These are phyloP conservation scores for Miichthys miiuy DNA, from an alignment of 2,797 vertebrate species.

Conservation along the genomic window DNA sequence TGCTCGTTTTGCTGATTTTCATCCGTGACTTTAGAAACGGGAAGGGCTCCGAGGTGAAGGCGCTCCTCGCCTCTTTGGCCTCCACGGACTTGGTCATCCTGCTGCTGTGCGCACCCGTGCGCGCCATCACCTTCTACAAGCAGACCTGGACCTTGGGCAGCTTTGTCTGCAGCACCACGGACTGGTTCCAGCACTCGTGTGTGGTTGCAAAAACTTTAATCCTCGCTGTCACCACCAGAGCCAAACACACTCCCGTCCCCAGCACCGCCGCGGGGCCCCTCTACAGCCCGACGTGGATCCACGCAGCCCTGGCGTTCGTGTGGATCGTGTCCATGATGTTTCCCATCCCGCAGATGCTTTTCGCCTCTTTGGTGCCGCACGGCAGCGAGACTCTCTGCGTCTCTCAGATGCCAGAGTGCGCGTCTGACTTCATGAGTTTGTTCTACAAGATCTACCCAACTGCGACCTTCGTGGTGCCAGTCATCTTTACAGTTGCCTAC, in stretches of 20 bases:
- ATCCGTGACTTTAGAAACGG: conserved; percentile 77
- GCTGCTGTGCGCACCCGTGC: conserved; percentile 82
- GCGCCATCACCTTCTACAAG: conserved; percentile 83
- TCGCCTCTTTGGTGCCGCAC: conserved; percentile 67
- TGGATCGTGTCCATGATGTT: conserved; percentile 80
- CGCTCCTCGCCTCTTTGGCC: conserved; percentile 82
- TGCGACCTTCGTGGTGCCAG: conserved; percentile 74
- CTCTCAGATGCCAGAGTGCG: conserved; percentile 74
- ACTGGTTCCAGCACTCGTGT: conserved; percentile 88
- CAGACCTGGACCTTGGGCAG: conserved; percentile 84
- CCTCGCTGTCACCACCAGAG: conserved; percentile 79
- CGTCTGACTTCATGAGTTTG: conserved; percentile 82
- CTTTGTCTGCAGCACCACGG: conserved; percentile 83
- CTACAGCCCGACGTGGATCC: conserved; percentile 68
- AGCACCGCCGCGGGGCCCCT: conserved; percentile 46
- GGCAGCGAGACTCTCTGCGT: conserved; percentile 73
- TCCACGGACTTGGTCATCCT: conserved; percentile 83
- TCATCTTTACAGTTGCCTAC: conserved; percentile 77
- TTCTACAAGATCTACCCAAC: conserved; percentile 86
- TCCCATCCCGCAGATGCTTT: conserved; percentile 83
- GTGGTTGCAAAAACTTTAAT: conserved; percentile 85
- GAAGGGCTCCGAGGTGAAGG: conserved; percentile 78
- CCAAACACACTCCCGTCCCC: conserved; percentile 72
- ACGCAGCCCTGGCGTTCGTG: conserved; percentile 67
- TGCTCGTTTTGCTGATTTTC: conserved; percentile 81